Evolutionary conservation across 2,113 vertebrate species (phyloP), one percentile per base, ranked within the genome.

Genomic region (Callocephalon fimbriatum): DNA sequence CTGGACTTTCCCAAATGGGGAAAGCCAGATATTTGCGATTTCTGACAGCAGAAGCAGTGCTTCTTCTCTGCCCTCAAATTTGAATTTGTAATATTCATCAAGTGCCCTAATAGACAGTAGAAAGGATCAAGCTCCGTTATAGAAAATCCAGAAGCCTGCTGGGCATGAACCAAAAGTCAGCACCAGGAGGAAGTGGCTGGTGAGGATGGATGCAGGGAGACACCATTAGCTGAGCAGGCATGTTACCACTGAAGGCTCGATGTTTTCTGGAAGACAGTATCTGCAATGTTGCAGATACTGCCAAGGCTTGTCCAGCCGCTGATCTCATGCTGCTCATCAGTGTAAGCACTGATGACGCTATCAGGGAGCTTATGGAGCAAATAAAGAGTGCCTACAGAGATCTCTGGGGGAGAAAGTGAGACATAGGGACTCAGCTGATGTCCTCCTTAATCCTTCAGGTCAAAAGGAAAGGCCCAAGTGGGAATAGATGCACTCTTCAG

Each of bases 381-480:
- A 75, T 42, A 0, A 2, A 53, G 13, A 65, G 32, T 35, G 26
- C 13, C 44, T 67, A 15, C 5, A 79, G 22, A 72, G 22, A 74
- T 10, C 6, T 73, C 44, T 48, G 42, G 4, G 44, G 22, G 5
- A 5, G 61, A 59, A 75, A 42, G 9, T 13, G 50, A 75, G 65
- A 71, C 0, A 0, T 13, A 47, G 8, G 0, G 0, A 32, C 61
- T 37, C 17, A 42, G 16, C 3, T 58, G 18, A 66, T 74, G 27
- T 56, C 11, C 8, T 87, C 32, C 27, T 71, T 67, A 68, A 72
- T 84, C 17, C 16, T 76, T 68, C 44, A 51, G 19, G 20, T 45
- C 29, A 51, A 68, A 9, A 8, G n/a, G 12, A 75, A 75, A 35
- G 15, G 21, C 19, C 42, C 40, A 35, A 27, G 20, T 31, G 35